A percentile compares a stretch with the other conserved stretches of the same genome.
Conservation (phyloP, 2,113 vertebrate genomes). For the Petroica traversi region DNA sequence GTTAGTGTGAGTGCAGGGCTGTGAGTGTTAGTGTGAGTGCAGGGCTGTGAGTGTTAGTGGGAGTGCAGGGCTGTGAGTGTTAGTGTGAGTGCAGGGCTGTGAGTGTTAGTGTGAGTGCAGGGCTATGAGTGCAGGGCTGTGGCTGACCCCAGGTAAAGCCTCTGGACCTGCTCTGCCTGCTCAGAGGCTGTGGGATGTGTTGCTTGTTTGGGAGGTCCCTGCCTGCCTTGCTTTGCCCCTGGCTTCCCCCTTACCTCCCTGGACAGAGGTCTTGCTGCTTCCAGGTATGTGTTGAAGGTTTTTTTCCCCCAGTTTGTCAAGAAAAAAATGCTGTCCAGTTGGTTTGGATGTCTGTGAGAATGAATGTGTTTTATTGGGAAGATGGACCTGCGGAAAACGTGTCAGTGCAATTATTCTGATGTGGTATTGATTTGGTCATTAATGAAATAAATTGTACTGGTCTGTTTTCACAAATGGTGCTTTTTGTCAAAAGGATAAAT, state of each 20-base stretch:
- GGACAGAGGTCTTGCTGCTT: background rate
- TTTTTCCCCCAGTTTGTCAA: background rate
- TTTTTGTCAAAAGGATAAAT: background rate
- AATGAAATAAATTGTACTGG: background rate
- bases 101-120: too few species aligned
- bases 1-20: too few species aligned
- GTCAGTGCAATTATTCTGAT: background rate
- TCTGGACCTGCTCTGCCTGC: background rate
- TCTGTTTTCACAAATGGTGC: background rate
- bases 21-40: too few species aligned
- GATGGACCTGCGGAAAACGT: background rate
- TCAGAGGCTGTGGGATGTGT: background rate
- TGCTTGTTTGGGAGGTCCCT: background rate
- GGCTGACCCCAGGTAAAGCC: background rate
- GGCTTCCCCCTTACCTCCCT: accelerated
- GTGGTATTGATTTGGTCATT: background rate
- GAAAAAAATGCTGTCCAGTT: background rate
- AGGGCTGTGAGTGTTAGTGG: too few species aligned
- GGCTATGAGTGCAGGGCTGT: background rate
- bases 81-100: too few species aligned
- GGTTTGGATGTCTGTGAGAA: background rate
- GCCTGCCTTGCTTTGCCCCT: background rate
- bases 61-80: too few species aligned
- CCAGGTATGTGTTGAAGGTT: background rate
- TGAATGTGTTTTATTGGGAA: background rate